Evolutionary conservation across 1,140 invertebrate species (phyloP).

Genomic region (Thaumatotibia leucotreta): DNA sequence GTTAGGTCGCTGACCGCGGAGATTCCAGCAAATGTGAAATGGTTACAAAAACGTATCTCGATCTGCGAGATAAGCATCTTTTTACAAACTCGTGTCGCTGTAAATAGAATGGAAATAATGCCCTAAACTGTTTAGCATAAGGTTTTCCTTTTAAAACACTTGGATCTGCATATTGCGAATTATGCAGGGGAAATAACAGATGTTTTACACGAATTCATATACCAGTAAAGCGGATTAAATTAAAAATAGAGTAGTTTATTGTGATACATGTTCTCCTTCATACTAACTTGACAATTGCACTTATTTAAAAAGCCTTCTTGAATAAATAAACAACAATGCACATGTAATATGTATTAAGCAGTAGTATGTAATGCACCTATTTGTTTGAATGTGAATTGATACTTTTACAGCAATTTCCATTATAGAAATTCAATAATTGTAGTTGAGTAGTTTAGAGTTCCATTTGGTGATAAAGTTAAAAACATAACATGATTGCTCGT

Average conservation of each 20-base stretch:
- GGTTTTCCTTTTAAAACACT: not conserved
- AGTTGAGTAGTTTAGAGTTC: too few relatives aligned
- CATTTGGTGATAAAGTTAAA: too few relatives aligned
- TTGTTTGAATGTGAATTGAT: too few relatives aligned
- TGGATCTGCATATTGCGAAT: not conserved
- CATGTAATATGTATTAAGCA: too few relatives aligned
- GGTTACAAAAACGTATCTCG: not conserved
- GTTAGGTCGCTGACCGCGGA: not conserved
- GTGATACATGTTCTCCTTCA: too few relatives aligned
- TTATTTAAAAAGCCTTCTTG: too few relatives aligned
- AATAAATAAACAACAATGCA: too few relatives aligned
- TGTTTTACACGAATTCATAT: not conserved
- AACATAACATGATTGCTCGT: too few relatives aligned
- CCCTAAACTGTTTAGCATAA: not conserved
- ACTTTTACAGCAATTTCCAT: too few relatives aligned
- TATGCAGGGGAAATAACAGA: not conserved
- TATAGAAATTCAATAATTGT: too few relatives aligned
- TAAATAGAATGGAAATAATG: not conserved
- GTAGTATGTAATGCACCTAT: too few relatives aligned
- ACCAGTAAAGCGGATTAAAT: not conserved
- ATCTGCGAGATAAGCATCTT: not conserved
- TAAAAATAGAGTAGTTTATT: not conserved
- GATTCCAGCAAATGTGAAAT: conserved; percentile 1
- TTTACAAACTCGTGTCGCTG: not conserved
- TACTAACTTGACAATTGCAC: too few relatives aligned